Evolutionary conservation across 2,888 invertebrate genomes (phyloP).

Genomic region (Odontothrips loti): DNA sequence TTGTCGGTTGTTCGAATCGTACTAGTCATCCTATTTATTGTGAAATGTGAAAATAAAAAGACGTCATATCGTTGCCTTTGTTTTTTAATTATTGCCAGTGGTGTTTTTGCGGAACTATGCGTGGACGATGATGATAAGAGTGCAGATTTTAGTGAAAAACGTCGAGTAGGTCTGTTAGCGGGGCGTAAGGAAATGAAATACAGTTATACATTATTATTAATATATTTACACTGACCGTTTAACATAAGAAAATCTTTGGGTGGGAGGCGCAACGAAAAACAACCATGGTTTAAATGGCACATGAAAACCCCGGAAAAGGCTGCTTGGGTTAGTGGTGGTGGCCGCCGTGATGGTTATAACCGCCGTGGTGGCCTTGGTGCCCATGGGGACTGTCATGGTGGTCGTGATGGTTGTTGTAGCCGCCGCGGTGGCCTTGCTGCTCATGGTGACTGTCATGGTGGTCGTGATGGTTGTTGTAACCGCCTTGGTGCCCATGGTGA

Average conservation of each 20-base stretch:
- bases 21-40: slow-evolving; percentile 24
- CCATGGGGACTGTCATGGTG: not conserved
- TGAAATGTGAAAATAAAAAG: not conserved
- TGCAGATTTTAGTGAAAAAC: no score
- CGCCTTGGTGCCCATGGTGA: not conserved
- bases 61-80: not conserved
- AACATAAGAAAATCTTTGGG: no score
- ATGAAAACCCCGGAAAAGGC: no score
- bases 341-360: no score
- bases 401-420: not conserved
- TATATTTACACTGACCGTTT: slow-evolving; percentile 1
- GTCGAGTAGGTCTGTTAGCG: not conserved
- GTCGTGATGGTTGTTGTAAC: not conserved
- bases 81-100: no score
- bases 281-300: no score
- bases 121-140: no score
- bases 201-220: not conserved
- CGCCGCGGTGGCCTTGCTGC: no score
- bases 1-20: slow-evolving; percentile 19
- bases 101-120: no score
- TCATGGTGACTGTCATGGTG: not conserved
- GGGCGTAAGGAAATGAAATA: not conserved
- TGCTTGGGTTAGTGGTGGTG: no score
- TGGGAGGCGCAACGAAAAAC: no score
- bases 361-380: no score